phyloP scores from a whole-genome alignment of 2,888 invertebrate species.

The Apodemia hepburni region DNA sequence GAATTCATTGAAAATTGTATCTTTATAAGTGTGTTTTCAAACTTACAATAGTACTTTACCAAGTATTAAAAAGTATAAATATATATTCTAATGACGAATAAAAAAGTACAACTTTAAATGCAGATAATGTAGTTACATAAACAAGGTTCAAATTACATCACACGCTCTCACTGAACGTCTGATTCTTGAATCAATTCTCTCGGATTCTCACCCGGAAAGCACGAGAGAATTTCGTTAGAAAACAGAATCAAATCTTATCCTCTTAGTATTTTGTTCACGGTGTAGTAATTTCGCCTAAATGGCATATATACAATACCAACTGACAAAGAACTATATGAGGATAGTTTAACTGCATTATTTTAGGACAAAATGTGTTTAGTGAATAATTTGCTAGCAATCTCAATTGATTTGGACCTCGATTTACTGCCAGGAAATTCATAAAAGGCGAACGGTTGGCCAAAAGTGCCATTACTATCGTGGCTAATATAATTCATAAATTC shows the following conservation, averaged over 20 bases:
- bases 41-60: neutral
- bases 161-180: conserved; percentile 3
- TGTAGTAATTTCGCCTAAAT: conserved; percentile 32
- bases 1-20: neutral
- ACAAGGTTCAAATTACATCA: conserved; percentile 9
- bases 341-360: neutral
- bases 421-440: no score
- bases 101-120: neutral
- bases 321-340: conserved; percentile 27
- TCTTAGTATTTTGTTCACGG: conserved; percentile 32
- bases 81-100: neutral
- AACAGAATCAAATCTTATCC: conserved; percentile 26
- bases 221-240: conserved; percentile 25
- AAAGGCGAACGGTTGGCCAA: no score
- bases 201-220: conserved; percentile 17
- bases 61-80: neutral
- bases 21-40: neutral
- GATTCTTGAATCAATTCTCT: conserved; percentile 19
- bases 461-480: no score
- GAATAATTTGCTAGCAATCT: neutral
- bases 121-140: neutral
- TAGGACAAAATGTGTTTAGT: neutral
- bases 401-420: neutral
- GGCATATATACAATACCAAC: conserved; percentile 30
- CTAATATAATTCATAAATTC: no score